A percentile compares a stretch with the other conserved stretches of the same genome.
These are phyloP conservation scores for Oligia fasciuncula DNA, from an alignment of 2,888 invertebrate species.

Conservation along the genomic window DNA sequence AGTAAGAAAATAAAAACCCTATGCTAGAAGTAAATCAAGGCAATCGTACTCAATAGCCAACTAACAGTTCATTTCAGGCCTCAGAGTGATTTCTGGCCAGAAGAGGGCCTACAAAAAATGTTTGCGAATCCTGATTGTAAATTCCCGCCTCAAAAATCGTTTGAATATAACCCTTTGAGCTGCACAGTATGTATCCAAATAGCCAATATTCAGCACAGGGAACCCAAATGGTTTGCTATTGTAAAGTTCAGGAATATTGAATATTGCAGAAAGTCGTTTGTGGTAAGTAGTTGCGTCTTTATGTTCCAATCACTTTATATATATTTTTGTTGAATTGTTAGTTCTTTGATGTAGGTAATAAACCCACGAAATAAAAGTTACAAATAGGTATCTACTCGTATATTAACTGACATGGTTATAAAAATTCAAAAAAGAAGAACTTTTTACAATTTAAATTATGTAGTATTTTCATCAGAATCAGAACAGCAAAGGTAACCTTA, in stretches of 20 bases:
- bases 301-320: neutral
- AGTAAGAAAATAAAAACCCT: neutral
- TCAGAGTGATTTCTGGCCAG: constrained; percentile 16
- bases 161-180: constrained; percentile 28
- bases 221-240: constrained; percentile 14
- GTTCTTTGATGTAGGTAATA: neutral
- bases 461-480: neutral
- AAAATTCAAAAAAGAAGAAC: no score
- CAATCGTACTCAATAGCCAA: constrained; percentile 14
- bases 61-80: neutral
- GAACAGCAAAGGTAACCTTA: neutral
- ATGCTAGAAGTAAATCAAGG: neutral
- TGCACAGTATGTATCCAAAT: constrained; percentile 19
- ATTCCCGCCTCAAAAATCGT: neutral
- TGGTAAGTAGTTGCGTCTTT: neutral
- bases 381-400: no score
- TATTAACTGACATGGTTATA: no score
- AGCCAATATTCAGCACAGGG: constrained; percentile 21
- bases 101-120: neutral
- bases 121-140: constrained; percentile 7
- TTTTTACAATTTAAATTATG: no score
- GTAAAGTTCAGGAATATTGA: constrained; percentile 25
- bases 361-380: no score
- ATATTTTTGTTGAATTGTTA: neutral
- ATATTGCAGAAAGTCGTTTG: constrained; percentile 12